A percentile compares a stretch with the other conserved stretches of the same genome.
These are phyloP conservation scores for Baccha elongata DNA, from an alignment of 2,888 invertebrate genomes.

Conservation along the genomic window DNA sequence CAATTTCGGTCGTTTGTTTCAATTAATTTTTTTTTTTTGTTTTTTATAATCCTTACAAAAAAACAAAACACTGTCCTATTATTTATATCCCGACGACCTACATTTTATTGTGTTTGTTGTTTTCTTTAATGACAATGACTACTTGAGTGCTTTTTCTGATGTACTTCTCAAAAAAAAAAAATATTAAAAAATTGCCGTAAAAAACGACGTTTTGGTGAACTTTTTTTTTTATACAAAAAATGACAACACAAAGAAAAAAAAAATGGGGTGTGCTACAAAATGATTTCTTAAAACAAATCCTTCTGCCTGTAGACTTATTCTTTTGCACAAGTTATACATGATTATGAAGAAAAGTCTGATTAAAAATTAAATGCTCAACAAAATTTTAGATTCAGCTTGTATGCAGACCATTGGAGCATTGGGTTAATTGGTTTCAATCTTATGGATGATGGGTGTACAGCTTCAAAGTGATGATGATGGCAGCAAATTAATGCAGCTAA, in stretches of 20 bases:
- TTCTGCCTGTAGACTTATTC: background rate
- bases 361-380: conserved; percentile 56
- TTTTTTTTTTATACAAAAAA: conserved; percentile 25
- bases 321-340: background rate
- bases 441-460: background rate
- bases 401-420: conserved; percentile 70
- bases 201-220: conserved; percentile 15
- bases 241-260: conserved; percentile 11
- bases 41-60: conserved; percentile 19
- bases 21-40: background rate
- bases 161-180: background rate
- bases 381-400: conserved; percentile 48
- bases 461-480: conserved; percentile 17
- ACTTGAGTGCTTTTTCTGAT: conserved; percentile 31
- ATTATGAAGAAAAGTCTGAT: conserved; percentile 42
- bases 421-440: conserved; percentile 67
- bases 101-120: conserved; percentile 31
- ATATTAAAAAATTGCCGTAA: background rate
- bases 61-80: conserved; percentile 7
- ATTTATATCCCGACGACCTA: conserved; percentile 54
- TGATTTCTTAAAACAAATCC: conserved; percentile 8
- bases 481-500: conserved; percentile 51
- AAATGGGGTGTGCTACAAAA: conserved; percentile 30
- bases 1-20: background rate
- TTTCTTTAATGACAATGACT: conserved; percentile 29